phyloP scores from a whole-genome alignment of 2,113 vertebrate species.

The Loxodonta africana region DNA sequence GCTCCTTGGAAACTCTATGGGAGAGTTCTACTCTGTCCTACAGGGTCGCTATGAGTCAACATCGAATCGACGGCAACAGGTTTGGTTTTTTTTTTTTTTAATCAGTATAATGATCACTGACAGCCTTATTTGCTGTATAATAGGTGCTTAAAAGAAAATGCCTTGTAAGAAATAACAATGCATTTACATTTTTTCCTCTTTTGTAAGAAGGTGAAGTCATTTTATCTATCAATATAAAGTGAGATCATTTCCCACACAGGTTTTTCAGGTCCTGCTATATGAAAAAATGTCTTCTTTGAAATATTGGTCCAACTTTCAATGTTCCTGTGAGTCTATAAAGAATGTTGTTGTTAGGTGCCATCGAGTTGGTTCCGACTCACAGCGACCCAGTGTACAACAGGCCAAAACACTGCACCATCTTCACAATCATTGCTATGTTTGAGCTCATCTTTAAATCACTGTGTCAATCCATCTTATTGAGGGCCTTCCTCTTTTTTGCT shows the following conservation, averaged over 20 bases:
- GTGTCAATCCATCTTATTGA: too few relatives aligned
- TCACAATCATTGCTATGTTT: too few relatives aligned
- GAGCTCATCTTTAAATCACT: too few relatives aligned
- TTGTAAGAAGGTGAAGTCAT: not conserved
- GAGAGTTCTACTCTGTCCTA: too few relatives aligned
- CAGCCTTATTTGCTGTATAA: not conserved
- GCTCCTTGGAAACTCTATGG: too few relatives aligned
- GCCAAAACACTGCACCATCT: too few relatives aligned
- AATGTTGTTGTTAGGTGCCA: not conserved
- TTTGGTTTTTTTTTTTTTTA: too few relatives aligned
- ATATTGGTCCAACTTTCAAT: not conserved
- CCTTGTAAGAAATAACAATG: not conserved
- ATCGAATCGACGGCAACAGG: too few relatives aligned
- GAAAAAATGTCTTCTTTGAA: not conserved
- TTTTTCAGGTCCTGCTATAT: not conserved
- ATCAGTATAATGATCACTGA: not conserved
- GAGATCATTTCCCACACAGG: not conserved
- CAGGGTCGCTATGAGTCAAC: too few relatives aligned
- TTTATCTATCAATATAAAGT: not conserved
- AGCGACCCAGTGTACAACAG: not conserved
- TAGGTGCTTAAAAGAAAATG: not conserved
- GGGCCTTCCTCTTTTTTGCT: too few relatives aligned
- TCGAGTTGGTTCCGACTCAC: too few relatives aligned
- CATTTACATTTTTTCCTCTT: not conserved
- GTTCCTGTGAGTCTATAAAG: not conserved